Evolutionary conservation across 2,797 vertebrate genomes (phyloP).

Genomic region (Orientallactaga sibirica): DNA sequence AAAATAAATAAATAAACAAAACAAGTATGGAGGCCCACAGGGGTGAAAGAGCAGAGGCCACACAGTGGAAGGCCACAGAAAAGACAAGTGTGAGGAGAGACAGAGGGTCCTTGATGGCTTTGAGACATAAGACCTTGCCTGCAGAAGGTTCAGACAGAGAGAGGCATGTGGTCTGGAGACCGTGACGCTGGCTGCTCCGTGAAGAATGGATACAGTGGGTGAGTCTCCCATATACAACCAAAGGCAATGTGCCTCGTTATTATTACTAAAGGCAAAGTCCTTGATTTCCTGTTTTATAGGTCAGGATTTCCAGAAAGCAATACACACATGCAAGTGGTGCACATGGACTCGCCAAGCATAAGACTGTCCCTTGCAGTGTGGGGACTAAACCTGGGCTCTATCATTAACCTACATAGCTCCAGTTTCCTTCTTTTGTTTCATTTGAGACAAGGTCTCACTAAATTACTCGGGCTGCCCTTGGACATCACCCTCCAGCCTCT

Average conservation of each 20-base stretch:
- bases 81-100: not conserved
- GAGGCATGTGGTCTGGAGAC: not conserved
- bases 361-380: not conserved
- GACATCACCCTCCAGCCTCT: not conserved
- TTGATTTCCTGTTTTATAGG: constrained; percentile 39
- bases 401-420: not conserved
- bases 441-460: not conserved
- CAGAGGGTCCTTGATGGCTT: not conserved
- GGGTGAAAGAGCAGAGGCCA: not conserved
- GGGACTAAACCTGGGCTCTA: not conserved
- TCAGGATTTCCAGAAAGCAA: constrained; percentile 4
- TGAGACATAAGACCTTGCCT: not conserved
- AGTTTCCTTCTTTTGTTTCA: too few species aligned
- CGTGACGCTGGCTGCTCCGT: not conserved
- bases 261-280: constrained; percentile 25
- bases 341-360: not conserved
- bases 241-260: not conserved
- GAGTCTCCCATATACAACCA: not conserved
- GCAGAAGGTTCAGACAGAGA: not conserved
- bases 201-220: not conserved
- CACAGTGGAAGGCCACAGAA: not conserved
- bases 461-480: not conserved
- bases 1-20: too few species aligned
- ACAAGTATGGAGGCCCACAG: not conserved
- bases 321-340: not conserved